phyloP scores from a whole-genome alignment of 1,140 invertebrate species.

The Diuraphis noxia region DNA sequence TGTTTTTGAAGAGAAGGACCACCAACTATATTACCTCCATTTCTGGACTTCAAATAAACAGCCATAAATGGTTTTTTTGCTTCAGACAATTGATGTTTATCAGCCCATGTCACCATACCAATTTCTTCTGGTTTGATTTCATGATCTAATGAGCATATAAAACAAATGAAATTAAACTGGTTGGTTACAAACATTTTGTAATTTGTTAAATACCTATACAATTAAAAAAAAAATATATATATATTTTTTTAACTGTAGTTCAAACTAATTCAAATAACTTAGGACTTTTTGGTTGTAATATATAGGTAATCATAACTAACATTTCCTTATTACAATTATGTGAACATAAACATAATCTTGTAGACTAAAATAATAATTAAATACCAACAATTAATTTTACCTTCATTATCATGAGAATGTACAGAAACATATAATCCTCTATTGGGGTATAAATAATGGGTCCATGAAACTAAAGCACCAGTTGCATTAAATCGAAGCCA shows the following conservation, averaged over 20 bases:
- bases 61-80: constrained; percentile 88
- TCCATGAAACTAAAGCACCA: constrained; percentile 74
- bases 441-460: constrained; percentile 76
- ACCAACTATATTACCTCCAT: constrained; percentile 62
- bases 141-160: constrained; percentile 65
- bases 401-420: constrained; percentile 69
- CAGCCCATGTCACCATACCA: constrained; percentile 72
- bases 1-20: constrained; percentile 61
- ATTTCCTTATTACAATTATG: too few relatives aligned
- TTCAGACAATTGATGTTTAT: constrained; percentile 68
- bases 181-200: background rate
- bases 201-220: background rate
- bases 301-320: too few relatives aligned
- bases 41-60: constrained; percentile 76
- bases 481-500: constrained; percentile 83
- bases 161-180: background rate
- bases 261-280: background rate
- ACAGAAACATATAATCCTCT: constrained; percentile 86
- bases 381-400: constrained; percentile 61
- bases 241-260: background rate
- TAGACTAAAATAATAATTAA: too few relatives aligned
- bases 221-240: too few relatives aligned
- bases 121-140: constrained; percentile 81
- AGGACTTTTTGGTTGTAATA: too few relatives aligned
- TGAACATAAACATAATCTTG: too few relatives aligned